Evolutionary conservation across 2,113 vertebrate species (phyloP).

Genomic region (Stomatorhinus ivindoensis): DNA sequence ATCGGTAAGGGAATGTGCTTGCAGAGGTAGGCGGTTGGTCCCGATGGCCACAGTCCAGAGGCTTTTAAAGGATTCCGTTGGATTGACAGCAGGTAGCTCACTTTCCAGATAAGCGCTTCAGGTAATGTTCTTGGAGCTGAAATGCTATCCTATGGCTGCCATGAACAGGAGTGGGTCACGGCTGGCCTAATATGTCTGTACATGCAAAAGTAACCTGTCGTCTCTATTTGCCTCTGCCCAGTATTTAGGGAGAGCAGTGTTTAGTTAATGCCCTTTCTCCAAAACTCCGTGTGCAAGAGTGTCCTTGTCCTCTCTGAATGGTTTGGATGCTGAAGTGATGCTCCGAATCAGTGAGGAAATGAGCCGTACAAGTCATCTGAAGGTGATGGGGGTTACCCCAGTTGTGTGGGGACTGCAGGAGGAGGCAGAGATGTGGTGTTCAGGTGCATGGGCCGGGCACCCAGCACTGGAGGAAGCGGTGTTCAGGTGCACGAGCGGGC

Average conservation of each 20-base stretch:
- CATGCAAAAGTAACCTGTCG: neutral
- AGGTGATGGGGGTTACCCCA: neutral
- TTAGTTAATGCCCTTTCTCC: neutral
- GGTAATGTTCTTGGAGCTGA: neutral
- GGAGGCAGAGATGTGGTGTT: neutral
- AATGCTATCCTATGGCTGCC: neutral
- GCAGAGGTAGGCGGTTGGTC: neutral
- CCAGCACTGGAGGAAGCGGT: neutral
- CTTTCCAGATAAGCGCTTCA: neutral
- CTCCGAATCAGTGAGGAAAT: neutral
- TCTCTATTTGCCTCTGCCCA: neutral
- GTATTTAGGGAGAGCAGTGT: neutral
- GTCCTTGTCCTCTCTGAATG: neutral
- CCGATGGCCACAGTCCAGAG: neutral
- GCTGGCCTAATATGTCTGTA: neutral
- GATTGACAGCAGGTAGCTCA: neutral
- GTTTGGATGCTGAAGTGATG: neutral
- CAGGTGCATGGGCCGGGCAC: neutral
- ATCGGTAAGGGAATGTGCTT: constrained; percentile 67
- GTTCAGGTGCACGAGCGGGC: neutral
- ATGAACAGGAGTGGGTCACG: neutral
- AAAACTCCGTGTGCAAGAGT: neutral
- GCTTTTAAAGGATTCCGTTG: neutral
- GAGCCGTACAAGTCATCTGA: neutral
- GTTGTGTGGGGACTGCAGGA: neutral